Conservation (phyloP, 2,888 invertebrate genomes). For the Toxonevra muliebris region DNA sequence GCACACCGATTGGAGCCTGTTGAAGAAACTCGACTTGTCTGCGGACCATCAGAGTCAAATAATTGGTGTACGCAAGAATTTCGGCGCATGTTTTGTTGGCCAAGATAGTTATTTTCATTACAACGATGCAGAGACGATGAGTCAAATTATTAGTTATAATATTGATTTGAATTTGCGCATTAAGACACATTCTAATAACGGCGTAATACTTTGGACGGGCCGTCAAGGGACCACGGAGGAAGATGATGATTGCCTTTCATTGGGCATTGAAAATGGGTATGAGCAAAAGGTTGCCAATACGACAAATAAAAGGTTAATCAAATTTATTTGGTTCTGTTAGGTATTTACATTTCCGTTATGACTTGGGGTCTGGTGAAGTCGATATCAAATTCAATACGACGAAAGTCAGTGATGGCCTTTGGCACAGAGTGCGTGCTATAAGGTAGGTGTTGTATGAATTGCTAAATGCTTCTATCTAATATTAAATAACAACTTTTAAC, state of each 20-base stretch:
- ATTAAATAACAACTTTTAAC: slow-evolving; percentile 34
- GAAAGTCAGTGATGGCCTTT: slow-evolving; percentile 85
- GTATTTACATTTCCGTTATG: slow-evolving; percentile 73
- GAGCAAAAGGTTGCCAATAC: slow-evolving; percentile 26
- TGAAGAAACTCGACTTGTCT: slow-evolving; percentile 56
- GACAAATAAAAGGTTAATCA: background rate
- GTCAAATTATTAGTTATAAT: slow-evolving; percentile 83
- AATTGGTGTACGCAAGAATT: slow-evolving; percentile 59
- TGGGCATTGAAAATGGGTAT: slow-evolving; percentile 82
- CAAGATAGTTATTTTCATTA: slow-evolving; percentile 88
- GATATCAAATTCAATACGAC: slow-evolving; percentile 85
- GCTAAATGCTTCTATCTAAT: background rate
- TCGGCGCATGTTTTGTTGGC: slow-evolving; percentile 81
- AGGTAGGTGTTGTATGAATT: slow-evolving; percentile 67
- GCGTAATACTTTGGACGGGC: slow-evolving; percentile 88
- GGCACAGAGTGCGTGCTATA: slow-evolving; percentile 80
- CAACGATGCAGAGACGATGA: slow-evolving; percentile 85
- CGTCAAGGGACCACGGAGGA: slow-evolving; percentile 69
- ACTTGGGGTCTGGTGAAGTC: slow-evolving; percentile 88
- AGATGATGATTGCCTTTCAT: slow-evolving; percentile 81
- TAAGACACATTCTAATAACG: slow-evolving; percentile 75
- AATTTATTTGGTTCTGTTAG: slow-evolving; percentile 39
- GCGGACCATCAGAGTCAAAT: slow-evolving; percentile 52
- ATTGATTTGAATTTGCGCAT: slow-evolving; percentile 90
- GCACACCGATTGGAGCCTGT: slow-evolving; percentile 58